Evolutionary conservation across 1,140 invertebrate species (phyloP).

Genomic region (Globodera ellingtonae): DNA sequence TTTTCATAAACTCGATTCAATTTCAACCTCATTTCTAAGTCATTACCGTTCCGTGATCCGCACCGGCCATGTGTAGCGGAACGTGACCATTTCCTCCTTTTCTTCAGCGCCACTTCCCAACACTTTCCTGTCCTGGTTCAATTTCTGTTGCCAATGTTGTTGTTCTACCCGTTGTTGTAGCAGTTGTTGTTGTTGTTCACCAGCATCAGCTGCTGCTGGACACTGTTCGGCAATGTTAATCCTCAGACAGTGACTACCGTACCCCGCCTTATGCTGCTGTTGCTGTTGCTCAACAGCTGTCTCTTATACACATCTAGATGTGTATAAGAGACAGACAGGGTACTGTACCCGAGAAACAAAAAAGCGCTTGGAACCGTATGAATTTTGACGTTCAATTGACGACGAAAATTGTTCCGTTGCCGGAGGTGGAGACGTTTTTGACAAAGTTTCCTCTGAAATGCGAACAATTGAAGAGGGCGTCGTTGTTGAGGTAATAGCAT

Average conservation of each 20-base stretch:
- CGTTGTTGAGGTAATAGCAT: not conserved
- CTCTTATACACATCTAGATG: too few relatives aligned
- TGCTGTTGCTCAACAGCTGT: not conserved
- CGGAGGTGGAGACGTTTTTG: too few relatives aligned
- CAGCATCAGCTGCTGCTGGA: too few relatives aligned
- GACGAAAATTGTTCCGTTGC: not conserved
- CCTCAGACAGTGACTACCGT: not conserved
- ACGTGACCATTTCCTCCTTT: conserved; percentile 33
- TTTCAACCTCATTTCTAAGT: not conserved
- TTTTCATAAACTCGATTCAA: not conserved
- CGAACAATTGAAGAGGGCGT: not conserved
- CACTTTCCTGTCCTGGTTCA: too few relatives aligned
- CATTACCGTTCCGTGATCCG: conserved; percentile 38
- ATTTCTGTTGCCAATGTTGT: not conserved
- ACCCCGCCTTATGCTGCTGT: not conserved
- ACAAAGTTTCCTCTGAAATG: too few relatives aligned
- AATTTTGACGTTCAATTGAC: not conserved
- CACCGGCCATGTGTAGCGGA: conserved; percentile 42
- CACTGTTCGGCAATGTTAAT: not conserved
- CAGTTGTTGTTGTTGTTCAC: not conserved
- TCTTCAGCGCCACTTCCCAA: not conserved
- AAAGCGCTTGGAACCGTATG: not conserved
- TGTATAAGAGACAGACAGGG: too few relatives aligned
- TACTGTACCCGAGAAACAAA: not conserved
- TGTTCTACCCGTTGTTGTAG: not conserved